Base-by-base conservation (phyloP, 2,113 vertebrate species). In the Gadus chalcogrammus region DNA sequence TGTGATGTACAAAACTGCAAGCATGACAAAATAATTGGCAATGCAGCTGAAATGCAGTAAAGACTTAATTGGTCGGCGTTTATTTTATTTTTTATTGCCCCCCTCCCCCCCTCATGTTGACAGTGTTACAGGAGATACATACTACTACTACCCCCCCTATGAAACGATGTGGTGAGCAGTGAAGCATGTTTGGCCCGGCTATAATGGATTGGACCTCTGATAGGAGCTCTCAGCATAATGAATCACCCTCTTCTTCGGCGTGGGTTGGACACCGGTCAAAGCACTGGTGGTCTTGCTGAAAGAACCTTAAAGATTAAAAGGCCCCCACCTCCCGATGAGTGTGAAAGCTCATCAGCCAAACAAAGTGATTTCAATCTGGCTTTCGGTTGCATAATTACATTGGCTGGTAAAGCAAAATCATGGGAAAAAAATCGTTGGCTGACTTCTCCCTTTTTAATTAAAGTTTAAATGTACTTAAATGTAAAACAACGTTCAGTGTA, bases 1-100 rank as follows among this genome's bases (percentile, higher is more conserved):
- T 82, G 69, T 15, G n/a, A 48, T 48, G 42, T 48, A 48, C 7
- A 48, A 67, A 84, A 85, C 63, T 87, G 83, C 77, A 83, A 78
- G 63, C 67, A 0, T 35, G 64, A 77, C 79, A 81, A 52, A 82
- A 76, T 55, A 1, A 86, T 88, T 83, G 74, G 42, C 65, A 53
- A 58, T 8, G 67, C 61, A 64, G 79, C 61, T 80, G 60, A 71
- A 83, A 67, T 55, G 55, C 70, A 79, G 65, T 81, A 72, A 80
- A 78, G 61, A 42, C 61, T 75, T 83, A 84, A 85, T 85, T 84
- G 79, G 71, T 68, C 31, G 31, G 31, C 31, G 28, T 24, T 22
- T 53, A 66, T 53, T 64, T 61, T 53, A 2, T 24, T 24, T 24
- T 24, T 24, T 24, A 24, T 35, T 5, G 4, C 74, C 58, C 42